phyloP scores from a whole-genome alignment of 2,113 vertebrate species.

The Halcyon malimbica region DNA sequence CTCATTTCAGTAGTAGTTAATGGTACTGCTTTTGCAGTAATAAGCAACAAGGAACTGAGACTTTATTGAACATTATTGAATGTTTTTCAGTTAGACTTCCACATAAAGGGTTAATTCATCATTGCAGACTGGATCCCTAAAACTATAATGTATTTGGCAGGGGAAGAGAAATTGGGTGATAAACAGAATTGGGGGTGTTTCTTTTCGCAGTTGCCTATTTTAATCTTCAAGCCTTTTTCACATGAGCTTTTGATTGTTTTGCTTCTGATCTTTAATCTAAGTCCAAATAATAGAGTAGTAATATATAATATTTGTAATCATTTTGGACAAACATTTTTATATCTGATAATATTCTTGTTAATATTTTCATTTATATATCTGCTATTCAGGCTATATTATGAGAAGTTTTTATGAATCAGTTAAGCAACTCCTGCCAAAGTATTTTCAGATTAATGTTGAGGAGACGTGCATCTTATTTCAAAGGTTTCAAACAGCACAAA shows the following conservation, averaged over 20 bases:
- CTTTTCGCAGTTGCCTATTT: neutral
- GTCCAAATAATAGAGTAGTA: neutral
- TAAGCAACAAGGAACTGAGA: neutral
- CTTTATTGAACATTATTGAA: neutral
- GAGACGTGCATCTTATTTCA: neutral
- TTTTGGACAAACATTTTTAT: neutral
- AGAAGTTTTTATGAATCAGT: neutral
- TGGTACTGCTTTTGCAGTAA: neutral
- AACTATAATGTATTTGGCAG: neutral
- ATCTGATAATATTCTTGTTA: neutral
- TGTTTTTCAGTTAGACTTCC: neutral
- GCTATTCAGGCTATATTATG: neutral
- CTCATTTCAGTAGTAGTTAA: neutral
- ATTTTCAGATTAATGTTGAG: neutral
- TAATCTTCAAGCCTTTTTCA: neutral
- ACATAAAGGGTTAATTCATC: neutral
- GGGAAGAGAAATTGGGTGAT: fast-evolving
- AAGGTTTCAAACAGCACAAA: neutral
- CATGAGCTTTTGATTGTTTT: neutral
- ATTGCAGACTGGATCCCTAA: neutral
- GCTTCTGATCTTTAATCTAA: neutral
- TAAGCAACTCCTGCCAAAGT: neutral
- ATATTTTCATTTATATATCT: neutral
- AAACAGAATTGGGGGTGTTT: neutral
- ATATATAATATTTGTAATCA: neutral